phyloP scores from a whole-genome alignment of 2,113 vertebrate species.

The Paramormyrops kingsleyae region DNA sequence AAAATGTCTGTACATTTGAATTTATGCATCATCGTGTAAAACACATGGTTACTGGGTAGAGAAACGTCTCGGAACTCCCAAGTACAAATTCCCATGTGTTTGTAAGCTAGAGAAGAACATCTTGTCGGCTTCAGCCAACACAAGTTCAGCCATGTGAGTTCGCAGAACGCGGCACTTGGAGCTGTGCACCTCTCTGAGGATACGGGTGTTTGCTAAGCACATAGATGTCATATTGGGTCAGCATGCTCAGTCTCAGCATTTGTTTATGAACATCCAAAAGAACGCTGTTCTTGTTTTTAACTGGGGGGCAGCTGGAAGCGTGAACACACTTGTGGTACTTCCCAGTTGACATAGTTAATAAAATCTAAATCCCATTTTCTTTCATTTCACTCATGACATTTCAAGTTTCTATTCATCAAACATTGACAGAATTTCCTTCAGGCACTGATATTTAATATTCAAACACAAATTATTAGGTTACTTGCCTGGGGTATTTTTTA shows the following conservation, averaged over 20 bases:
- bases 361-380: background rate
- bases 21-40: background rate
- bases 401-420: background rate
- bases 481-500: background rate
- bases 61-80: background rate
- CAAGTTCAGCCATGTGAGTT: background rate
- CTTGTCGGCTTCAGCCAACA: background rate
- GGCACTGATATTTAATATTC: background rate
- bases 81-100: background rate
- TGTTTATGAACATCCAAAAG: background rate
- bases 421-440: slow-evolving; percentile 2
- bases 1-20: background rate
- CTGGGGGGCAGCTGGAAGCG: background rate
- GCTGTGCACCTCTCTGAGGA: background rate
- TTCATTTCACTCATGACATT: background rate
- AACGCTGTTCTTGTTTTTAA: background rate
- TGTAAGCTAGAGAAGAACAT: background rate
- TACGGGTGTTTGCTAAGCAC: background rate
- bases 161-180: background rate
- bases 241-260: background rate
- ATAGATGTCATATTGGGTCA: background rate
- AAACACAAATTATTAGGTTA: background rate
- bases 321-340: background rate
- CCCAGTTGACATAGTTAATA: background rate
- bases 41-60: background rate